Conservation (phyloP, 2,797 vertebrate genomes). For the Hozukius guyotensis region DNA sequence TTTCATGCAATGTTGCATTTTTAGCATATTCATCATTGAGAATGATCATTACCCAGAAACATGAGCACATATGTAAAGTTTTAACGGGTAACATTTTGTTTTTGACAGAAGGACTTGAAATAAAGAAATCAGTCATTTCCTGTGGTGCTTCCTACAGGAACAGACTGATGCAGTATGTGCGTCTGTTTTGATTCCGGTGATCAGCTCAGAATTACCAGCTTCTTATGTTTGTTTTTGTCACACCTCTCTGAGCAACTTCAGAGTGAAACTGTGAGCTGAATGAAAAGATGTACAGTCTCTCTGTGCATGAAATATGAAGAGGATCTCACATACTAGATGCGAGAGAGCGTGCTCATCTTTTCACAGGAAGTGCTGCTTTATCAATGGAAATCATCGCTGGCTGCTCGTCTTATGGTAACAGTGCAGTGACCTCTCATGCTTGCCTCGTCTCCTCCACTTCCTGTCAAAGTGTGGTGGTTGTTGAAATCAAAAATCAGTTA, state of each 20-base stretch:
- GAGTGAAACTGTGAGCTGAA: background rate
- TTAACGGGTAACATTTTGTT: background rate
- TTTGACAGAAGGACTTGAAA: background rate
- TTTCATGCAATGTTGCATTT: background rate
- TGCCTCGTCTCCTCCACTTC: constrained; percentile 25
- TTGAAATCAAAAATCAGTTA: constrained; percentile 1
- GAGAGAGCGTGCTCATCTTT: constrained; percentile 37
- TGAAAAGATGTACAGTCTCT: background rate
- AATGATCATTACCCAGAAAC: background rate
- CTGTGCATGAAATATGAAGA: background rate
- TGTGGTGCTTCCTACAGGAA: background rate
- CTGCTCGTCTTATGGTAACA: constrained; percentile 20
- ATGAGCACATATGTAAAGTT: background rate
- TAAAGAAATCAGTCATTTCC: background rate
- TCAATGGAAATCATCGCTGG: constrained; percentile 21
- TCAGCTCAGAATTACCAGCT: no score
- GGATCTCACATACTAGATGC: background rate
- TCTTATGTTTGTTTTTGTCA: background rate
- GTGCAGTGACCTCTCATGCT: background rate
- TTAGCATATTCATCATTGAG: background rate
- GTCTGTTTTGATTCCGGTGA: background rate
- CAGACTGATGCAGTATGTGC: background rate
- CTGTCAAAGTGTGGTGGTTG: constrained; percentile 15
- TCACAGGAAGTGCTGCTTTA: constrained; percentile 48
- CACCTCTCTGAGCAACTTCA: background rate